Percentiles rank a stretch among this genome's conserved stretches.
Evolutionary conservation across 2,888 invertebrate species (phyloP).

Genomic region (Platypus cylindrus): DNA sequence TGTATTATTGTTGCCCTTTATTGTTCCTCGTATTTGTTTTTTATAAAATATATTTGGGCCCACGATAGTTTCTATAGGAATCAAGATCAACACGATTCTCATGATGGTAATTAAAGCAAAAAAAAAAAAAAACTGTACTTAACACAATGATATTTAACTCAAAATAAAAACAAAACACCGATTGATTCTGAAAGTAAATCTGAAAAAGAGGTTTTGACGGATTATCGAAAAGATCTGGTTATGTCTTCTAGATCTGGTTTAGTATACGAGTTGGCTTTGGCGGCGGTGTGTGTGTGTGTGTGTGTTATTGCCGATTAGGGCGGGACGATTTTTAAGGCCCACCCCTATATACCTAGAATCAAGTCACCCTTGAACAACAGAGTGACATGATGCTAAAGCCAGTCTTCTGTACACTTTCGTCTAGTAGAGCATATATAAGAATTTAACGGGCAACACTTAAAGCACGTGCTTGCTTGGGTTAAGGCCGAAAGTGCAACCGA

Average conservation of each 20-base stretch:
- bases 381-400: conserved; percentile 34
- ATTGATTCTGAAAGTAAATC: too few relatives aligned
- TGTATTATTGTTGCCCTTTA: too few relatives aligned
- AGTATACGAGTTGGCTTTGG: too few relatives aligned
- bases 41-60: too few relatives aligned
- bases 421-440: conserved; percentile 30
- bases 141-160: too few relatives aligned
- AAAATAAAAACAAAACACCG: too few relatives aligned
- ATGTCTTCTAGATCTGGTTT: conserved; percentile 11
- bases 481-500: conserved; percentile 29
- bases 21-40: too few relatives aligned
- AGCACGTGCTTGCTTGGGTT: conserved; percentile 29
- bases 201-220: conserved; percentile 6
- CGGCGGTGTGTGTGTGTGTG: not conserved
- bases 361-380: conserved; percentile 36
- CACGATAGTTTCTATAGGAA: too few relatives aligned
- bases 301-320: conserved; percentile 14
- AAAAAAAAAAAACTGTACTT: too few relatives aligned
- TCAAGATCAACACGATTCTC: too few relatives aligned
- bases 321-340: conserved; percentile 18
- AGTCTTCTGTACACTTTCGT: conserved; percentile 35
- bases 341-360: conserved; percentile 31
- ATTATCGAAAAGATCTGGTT: conserved; percentile 10
- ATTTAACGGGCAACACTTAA: conserved; percentile 26
- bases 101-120: too few relatives aligned